Conservation (phyloP, 2,113 vertebrate species). For the Hippolais icterina region DNA sequence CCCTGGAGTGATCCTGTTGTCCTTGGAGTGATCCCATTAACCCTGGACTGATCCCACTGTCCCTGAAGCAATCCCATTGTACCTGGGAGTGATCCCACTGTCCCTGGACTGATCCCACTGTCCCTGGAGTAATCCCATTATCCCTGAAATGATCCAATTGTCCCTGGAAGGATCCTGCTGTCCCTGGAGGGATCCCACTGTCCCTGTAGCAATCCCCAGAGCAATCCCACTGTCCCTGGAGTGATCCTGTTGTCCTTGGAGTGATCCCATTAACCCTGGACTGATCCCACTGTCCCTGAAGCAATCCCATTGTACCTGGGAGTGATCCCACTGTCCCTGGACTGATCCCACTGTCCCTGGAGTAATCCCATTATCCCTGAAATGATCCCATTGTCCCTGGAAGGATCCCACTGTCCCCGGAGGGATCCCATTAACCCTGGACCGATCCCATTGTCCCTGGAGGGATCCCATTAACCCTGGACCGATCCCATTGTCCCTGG, state of each 20-base stretch:
- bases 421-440: rapidly evolving
- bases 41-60: rapidly evolving
- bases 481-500: rapidly evolving
- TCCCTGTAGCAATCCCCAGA: rapidly evolving
- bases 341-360: rapidly evolving
- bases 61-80: rapidly evolving
- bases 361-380: rapidly evolving
- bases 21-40: rapidly evolving
- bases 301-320: rapidly evolving
- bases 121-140: rapidly evolving
- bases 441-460: rapidly evolving
- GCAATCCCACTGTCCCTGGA: rapidly evolving
- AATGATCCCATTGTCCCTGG: rapidly evolving
- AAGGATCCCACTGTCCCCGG: rapidly evolving
- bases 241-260: rapidly evolving
- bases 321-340: rapidly evolving
- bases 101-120: rapidly evolving
- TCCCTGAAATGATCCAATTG: rapidly evolving
- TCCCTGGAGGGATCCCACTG: rapidly evolving
- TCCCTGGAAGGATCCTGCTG: rapidly evolving
- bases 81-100: rapidly evolving
- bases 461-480: rapidly evolving
- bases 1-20: rapidly evolving
- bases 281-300: rapidly evolving
- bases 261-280: rapidly evolving